Percentiles rank a stretch among this genome's conserved stretches.
phyloP scores from a whole-genome alignment of 1,140 invertebrate genomes.

The Calliopsis andreniformis region DNA sequence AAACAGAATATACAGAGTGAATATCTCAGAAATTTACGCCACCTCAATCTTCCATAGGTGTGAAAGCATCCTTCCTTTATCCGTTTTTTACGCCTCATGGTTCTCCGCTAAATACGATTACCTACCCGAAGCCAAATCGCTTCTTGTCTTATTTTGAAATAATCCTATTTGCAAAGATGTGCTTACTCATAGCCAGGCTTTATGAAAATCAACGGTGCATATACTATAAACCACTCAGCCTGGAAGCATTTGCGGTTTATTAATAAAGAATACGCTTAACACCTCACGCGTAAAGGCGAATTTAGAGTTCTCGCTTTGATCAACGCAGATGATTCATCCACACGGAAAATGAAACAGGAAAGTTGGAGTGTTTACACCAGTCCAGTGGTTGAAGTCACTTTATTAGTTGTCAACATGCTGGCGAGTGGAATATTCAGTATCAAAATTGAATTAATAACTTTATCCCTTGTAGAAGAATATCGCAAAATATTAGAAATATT shows the following conservation, averaged over 20 bases:
- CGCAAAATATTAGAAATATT: too few relatives aligned
- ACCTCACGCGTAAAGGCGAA: neutral
- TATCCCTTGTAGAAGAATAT: too few relatives aligned
- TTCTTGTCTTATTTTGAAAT: neutral
- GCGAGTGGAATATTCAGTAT: too few relatives aligned
- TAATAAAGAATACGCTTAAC: neutral
- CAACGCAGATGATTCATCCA: too few relatives aligned
- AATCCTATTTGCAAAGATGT: slow-evolving; percentile 6
- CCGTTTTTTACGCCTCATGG: neutral
- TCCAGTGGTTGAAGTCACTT: too few relatives aligned
- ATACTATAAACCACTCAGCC: neutral
- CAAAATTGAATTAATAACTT: too few relatives aligned
- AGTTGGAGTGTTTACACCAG: too few relatives aligned
- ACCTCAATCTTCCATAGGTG: neutral
- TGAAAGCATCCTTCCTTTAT: neutral
- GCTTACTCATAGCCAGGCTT: neutral
- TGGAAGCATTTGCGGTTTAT: neutral
- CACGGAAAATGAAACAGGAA: too few relatives aligned
- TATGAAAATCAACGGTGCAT: slow-evolving; percentile 2
- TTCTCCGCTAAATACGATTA: neutral
- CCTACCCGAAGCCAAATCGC: neutral
- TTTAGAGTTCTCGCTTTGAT: neutral
- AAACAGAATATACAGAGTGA: too few relatives aligned
- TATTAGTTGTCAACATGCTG: too few relatives aligned
- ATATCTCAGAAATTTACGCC: too few relatives aligned